Base-by-base conservation (phyloP, 1,140 invertebrate genomes). In the Thaumetopoea pityocampa region DNA sequence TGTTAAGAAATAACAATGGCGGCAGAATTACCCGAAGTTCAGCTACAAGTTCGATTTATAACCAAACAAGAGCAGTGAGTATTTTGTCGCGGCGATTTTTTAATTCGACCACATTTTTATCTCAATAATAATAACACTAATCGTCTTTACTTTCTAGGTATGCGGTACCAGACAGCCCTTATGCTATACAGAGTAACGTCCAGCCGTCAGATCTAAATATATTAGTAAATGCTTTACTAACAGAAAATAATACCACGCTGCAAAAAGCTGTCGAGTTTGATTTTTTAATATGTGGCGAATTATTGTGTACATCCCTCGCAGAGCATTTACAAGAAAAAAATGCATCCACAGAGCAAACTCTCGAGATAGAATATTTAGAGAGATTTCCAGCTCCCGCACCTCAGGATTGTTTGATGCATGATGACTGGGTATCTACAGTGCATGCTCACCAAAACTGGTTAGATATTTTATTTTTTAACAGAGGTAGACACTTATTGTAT, bases 351-450 rank as follows among this genome's bases (percentile, higher is more conserved):
- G 95, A 97, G 85, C 87, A 89, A 34, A 91, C 94, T 12, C 85
- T 98, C 50, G 91, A 94, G 40, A 87, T 98, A 32, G 96, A 98
- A 85, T 98, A 98, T 86, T 81, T 98, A 18, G 93, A 96, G 74
- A 89, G 92, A 57, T 90, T 92, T 51, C 94, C 95, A 26, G 91
- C 96, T 2, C 97, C 97, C 0, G 89, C 94, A 65, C 96, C 96
- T 5, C 89, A 96, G 68, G 93, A 98, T 69, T 95, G 93, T 65
- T 85, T 98, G 30, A 88, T 96, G 60, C 96, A 98, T 74, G 95
- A 98, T 85, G 97, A 99, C 78, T 99, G 97, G 97, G 95, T 99
- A 5, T 92, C 93, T 29, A 91, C 94, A 19, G 91, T 97, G 11
- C 90, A 93, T 51, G 88, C 90, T 32, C 82, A 84, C 43, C 88